phyloP scores from a whole-genome alignment of 2,888 invertebrate genomes.

The Frankliniella intonsa region DNA sequence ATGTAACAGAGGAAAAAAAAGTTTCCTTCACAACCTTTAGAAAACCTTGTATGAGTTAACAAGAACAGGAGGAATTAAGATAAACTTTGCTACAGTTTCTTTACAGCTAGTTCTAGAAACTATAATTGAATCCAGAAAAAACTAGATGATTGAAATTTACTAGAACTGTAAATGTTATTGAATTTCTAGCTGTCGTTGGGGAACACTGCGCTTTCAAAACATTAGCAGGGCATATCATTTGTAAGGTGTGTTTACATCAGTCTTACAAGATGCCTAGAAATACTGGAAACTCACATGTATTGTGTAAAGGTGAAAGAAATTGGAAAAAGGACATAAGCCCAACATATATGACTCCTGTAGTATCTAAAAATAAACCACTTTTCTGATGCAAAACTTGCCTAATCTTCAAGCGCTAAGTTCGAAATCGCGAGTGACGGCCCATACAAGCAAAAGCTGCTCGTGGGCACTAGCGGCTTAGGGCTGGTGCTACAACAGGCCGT shows the following conservation, averaged over 20 bases:
- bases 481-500: background rate
- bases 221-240: too few species aligned
- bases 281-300: background rate
- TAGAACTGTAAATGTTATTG: background rate
- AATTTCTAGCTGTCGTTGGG: background rate
- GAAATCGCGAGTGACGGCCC: background rate
- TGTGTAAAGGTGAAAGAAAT: background rate
- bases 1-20: background rate
- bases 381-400: background rate
- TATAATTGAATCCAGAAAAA: background rate
- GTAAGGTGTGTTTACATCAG: background rate
- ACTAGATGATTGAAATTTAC: background rate
- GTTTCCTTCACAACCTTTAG: background rate
- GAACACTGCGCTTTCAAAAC: too few species aligned
- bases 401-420: too few species aligned
- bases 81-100: background rate
- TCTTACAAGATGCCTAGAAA: background rate
- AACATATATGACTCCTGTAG: background rate
- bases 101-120: too few species aligned
- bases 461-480: background rate
- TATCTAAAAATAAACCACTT: background rate
- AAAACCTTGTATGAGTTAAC: background rate
- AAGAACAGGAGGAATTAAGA: background rate
- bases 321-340: background rate
- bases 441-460: too few species aligned